Conservation (phyloP, 2,797 vertebrate genomes). For the Meriones psammophilus region DNA sequence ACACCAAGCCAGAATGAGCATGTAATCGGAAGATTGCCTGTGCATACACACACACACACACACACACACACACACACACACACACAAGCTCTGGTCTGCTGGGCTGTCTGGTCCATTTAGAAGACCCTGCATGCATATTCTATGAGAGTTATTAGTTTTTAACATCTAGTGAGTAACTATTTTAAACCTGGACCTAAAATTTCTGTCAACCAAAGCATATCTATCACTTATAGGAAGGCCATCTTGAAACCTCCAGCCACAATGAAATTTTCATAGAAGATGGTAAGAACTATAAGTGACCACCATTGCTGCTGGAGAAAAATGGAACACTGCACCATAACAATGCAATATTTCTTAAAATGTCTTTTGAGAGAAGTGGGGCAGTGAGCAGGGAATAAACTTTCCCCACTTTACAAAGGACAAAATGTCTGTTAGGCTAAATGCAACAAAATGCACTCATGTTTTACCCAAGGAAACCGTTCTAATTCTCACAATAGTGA, state of each 20-base stretch:
- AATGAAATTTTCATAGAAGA: background rate
- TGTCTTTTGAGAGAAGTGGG: background rate
- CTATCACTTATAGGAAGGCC: background rate
- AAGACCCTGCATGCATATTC: background rate
- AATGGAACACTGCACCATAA: background rate
- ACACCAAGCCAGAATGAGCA: background rate
- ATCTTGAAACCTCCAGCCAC: constrained; percentile 1
- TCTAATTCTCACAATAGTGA: background rate
- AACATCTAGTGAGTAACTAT: background rate
- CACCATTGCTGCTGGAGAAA: background rate
- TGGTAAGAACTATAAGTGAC: background rate
- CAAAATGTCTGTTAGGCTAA: background rate
- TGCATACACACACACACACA: too few species aligned
- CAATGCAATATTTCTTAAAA: background rate
- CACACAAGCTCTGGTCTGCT: background rate
- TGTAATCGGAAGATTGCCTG: background rate
- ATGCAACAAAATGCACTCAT: background rate
- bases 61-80: background rate
- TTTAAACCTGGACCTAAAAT: background rate
- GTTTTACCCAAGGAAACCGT: background rate
- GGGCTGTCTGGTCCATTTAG: background rate
- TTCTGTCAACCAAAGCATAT: background rate
- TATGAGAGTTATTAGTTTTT: background rate
- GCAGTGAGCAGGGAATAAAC: background rate
- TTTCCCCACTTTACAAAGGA: background rate